phyloP scores from a whole-genome alignment of 2,113 vertebrate species.

The Sylvilagus bachmani region DNA sequence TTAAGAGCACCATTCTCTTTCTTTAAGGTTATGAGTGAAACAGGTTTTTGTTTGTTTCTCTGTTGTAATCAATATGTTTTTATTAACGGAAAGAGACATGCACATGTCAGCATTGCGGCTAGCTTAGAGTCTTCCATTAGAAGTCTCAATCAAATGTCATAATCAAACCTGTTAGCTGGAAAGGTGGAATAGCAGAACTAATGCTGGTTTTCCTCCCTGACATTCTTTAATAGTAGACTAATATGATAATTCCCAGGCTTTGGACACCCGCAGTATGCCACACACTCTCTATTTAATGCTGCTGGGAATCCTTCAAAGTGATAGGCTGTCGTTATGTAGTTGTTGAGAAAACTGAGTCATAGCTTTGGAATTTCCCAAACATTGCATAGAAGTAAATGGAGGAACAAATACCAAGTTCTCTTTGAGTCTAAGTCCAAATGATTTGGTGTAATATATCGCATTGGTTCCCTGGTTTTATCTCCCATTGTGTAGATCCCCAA shows the following conservation, averaged over 20 bases:
- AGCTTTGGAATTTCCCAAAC: neutral
- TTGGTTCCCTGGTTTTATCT: neutral
- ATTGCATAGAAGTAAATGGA: neutral
- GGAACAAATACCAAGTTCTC: neutral
- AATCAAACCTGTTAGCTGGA: neutral
- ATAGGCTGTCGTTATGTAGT: neutral
- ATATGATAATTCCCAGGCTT: neutral
- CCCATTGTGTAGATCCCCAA: neutral
- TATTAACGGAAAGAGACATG: neutral
- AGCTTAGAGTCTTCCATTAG: conserved; percentile 21
- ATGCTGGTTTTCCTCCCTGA: neutral
- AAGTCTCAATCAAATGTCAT: neutral
- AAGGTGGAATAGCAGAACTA: neutral
- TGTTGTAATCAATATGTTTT: conserved; percentile 31
- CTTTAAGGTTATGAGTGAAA: neutral
- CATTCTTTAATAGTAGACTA: neutral
- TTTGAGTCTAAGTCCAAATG: neutral
- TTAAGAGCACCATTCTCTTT: neutral
- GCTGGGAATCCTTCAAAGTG: neutral
- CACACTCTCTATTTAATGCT: neutral
- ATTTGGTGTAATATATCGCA: neutral
- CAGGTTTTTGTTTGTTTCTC: neutral
- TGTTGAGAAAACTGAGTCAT: neutral
- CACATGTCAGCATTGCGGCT: neutral
- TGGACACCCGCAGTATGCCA: neutral